Conservation (phyloP, 2,113 vertebrate species). For the Bungarus multicinctus region DNA sequence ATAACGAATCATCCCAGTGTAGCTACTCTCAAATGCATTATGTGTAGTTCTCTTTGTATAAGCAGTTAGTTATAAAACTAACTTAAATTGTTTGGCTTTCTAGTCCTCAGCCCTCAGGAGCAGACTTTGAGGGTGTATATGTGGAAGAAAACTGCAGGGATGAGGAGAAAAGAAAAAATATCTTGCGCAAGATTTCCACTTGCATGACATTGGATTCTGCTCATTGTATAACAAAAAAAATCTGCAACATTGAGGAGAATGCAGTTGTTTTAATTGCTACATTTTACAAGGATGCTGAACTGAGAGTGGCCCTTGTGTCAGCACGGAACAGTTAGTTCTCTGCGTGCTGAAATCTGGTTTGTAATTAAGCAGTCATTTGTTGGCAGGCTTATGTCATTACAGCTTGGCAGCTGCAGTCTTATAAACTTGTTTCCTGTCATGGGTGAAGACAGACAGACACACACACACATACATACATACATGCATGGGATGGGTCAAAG, state of each 20-base stretch:
- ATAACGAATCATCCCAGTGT: not conserved
- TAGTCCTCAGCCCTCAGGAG: not conserved
- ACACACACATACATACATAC: not conserved
- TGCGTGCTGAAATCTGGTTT: conserved; percentile 1
- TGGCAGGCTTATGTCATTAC: conserved; percentile 44
- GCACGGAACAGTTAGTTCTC: not conserved
- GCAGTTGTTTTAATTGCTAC: conserved; percentile 7
- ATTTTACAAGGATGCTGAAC: not conserved
- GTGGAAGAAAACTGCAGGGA: not conserved
- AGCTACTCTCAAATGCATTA: not conserved
- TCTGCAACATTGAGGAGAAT: accelerated
- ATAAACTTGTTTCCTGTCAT: not conserved
- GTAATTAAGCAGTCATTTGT: conserved; percentile 56
- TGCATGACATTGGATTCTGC: not conserved
- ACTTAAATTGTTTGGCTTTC: not conserved
- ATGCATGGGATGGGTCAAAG: conserved; percentile 25
- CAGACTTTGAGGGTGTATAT: not conserved
- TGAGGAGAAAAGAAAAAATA: not conserved
- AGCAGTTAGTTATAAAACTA: not conserved
- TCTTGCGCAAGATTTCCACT: not conserved
- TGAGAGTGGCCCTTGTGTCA: conserved; percentile 11
- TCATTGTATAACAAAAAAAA: not conserved
- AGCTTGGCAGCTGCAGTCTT: conserved; percentile 51
- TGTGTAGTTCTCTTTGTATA: not conserved
- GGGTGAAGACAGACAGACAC: conserved; percentile 28